phyloP scores from a whole-genome alignment of 2,888 invertebrate species.

The Drosophila meridionalis region DNA sequence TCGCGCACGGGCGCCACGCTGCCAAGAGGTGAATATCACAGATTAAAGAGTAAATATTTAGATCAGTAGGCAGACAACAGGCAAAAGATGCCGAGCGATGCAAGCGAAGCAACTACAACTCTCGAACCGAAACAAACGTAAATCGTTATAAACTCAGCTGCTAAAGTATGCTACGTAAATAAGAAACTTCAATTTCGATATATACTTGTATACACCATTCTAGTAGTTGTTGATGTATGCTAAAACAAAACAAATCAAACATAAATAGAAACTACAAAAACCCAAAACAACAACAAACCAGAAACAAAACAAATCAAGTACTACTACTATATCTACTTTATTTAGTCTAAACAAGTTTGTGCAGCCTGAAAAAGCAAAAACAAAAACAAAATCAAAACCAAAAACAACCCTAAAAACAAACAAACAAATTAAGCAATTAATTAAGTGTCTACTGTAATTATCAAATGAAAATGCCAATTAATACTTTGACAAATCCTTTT shows the following conservation, averaged over 20 bases:
- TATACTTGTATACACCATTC: slow-evolving; percentile 55
- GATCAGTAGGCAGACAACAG: slow-evolving; percentile 77
- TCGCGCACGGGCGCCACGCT: slow-evolving; percentile 87
- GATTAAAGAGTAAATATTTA: slow-evolving; percentile 85
- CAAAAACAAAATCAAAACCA: slow-evolving; percentile 8
- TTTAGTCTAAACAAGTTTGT: slow-evolving; percentile 62
- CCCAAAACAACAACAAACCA: slow-evolving; percentile 25
- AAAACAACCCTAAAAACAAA: slow-evolving; percentile 38
- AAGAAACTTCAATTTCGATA: slow-evolving; percentile 62
- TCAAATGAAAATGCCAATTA: slow-evolving; percentile 70
- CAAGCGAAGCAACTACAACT: slow-evolving; percentile 35
- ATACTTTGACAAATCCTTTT: slow-evolving; percentile 49
- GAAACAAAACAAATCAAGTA: slow-evolving; percentile 37
- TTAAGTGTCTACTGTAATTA: slow-evolving; percentile 74
- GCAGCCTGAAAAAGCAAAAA: slow-evolving; percentile 49
- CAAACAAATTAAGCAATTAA: slow-evolving; percentile 54
- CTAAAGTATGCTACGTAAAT: slow-evolving; percentile 71
- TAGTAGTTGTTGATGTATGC: slow-evolving; percentile 77
- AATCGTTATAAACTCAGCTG: slow-evolving; percentile 35
- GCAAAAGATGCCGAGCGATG: slow-evolving; percentile 28
- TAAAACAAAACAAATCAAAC: slow-evolving; percentile 53
- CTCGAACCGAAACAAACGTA: slow-evolving; percentile 24
- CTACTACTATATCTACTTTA: slow-evolving; percentile 41
- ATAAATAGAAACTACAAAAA: slow-evolving; percentile 30
- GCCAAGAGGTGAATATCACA: slow-evolving; percentile 89